Conservation (phyloP, 2,888 invertebrate species). For the Sarcophaga rosellei region DNA sequence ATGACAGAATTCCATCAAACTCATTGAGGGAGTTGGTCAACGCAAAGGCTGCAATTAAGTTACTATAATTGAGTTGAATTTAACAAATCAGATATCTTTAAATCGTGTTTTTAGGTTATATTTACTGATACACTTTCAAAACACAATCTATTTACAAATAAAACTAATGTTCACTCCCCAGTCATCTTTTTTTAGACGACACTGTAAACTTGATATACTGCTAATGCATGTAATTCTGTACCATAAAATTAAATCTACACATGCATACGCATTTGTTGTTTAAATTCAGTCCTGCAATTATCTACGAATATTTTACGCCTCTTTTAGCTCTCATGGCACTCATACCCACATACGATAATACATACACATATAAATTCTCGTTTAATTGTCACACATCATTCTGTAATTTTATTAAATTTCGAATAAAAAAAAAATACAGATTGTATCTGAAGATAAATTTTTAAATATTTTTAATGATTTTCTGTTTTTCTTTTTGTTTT, state of each 20-base stretch:
- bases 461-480: background rate
- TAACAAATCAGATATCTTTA: too few species aligned
- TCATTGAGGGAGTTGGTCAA: too few species aligned
- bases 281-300: conserved; percentile 37
- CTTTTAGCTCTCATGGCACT: background rate
- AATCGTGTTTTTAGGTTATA: too few species aligned
- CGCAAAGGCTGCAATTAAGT: too few species aligned
- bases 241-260: background rate
- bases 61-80: too few species aligned
- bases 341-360: background rate
- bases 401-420: conserved; percentile 32
- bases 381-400: conserved; percentile 52
- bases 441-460: background rate
- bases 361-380: conserved; percentile 11
- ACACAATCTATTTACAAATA: too few species aligned
- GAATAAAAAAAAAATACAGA: background rate
- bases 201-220: background rate
- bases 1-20: too few species aligned
- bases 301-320: conserved; percentile 20
- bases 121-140: too few species aligned
- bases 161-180: too few species aligned
- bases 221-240: background rate
- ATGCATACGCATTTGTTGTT: background rate
- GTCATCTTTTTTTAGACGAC: background rate
- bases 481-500: too few species aligned